Evolutionary conservation across 2,888 invertebrate genomes (phyloP), one percentile per base, ranked within the genome.

Genomic region (Xestia ashworthii): DNA sequence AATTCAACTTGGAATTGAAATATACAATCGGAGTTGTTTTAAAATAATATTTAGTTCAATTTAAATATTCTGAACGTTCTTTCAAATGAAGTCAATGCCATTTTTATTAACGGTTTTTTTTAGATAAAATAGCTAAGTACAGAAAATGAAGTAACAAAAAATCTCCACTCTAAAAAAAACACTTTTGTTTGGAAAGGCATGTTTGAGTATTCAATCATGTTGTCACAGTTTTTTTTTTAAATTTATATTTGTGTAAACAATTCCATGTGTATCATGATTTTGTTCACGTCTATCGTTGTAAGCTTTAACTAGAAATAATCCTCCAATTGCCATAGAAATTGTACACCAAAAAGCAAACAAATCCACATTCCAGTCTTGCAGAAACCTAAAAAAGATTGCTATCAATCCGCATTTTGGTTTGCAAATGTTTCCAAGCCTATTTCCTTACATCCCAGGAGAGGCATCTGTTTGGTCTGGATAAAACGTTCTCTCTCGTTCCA

Each of bases 381-480:
- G 50, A 71, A 80, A 82, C 58, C 58, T 68, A 74, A 64, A 64
- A 62, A 64, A 74, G 55, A 80, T 71, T 62, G 53, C 53, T 55
- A 65, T 75, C 71, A 65, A 64, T 72, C 38, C n/a, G 62, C 53
- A 72, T 70, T 81, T 80, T 58, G 71, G 69, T 84, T 84, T 65
- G 50, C 41, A 80, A 80, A 79, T 66, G 66, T 38, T 62, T 50
- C 67, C 48, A 71, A 83, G 65, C 60, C 69, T 75, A 55, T 76
- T 81, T 76, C 46, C 69, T 72, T 66, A 22, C 38, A 69, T 84
- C 82, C 82, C 82, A 16, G 38, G 83, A 77, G 77, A 71, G 67
- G 46, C 67, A 81, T 85, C 78, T 73, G 72, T 77, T 68, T n/a
- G 46, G 32, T 68, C 66, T 68, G 69, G 41, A 65, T 72, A 70